Conservation (phyloP, 2,888 invertebrate genomes). For the Eupithecia vulgata region DNA sequence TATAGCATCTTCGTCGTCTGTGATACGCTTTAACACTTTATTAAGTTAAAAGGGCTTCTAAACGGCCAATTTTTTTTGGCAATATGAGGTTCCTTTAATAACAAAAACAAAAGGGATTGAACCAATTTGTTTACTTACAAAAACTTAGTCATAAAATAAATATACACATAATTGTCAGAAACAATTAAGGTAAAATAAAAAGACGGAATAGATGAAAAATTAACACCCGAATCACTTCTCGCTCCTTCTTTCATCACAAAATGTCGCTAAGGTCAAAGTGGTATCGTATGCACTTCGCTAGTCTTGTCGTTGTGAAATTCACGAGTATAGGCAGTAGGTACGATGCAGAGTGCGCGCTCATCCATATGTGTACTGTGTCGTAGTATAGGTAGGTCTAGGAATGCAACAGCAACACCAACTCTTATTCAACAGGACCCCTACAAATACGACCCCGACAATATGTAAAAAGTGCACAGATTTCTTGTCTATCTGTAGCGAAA, state of each 20-base stretch:
- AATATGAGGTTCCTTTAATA: not conserved
- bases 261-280: not conserved
- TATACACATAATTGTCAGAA: not conserved
- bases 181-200: not conserved
- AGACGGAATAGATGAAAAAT: not conserved
- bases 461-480: constrained; percentile 36
- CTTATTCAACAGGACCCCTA: constrained; percentile 36
- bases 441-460: constrained; percentile 40
- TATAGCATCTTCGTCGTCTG: too few species aligned
- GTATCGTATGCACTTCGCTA: not conserved
- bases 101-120: not conserved
- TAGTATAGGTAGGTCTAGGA: constrained; percentile 39
- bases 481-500: constrained; percentile 25
- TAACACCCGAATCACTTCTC: not conserved
- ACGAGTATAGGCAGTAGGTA: not conserved
- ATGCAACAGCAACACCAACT: constrained; percentile 46
- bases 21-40: too few species aligned
- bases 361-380: too few species aligned
- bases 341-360: constrained; percentile 49
- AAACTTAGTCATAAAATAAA: not conserved
- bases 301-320: not conserved
- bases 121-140: not conserved
- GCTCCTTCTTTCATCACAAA: not conserved
- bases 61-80: too few species aligned
- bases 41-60: too few species aligned